A percentile compares a stretch with the other conserved stretches of the same genome.
phyloP scores from a whole-genome alignment of 2,888 invertebrate species.

The Schizaphis graminum region DNA sequence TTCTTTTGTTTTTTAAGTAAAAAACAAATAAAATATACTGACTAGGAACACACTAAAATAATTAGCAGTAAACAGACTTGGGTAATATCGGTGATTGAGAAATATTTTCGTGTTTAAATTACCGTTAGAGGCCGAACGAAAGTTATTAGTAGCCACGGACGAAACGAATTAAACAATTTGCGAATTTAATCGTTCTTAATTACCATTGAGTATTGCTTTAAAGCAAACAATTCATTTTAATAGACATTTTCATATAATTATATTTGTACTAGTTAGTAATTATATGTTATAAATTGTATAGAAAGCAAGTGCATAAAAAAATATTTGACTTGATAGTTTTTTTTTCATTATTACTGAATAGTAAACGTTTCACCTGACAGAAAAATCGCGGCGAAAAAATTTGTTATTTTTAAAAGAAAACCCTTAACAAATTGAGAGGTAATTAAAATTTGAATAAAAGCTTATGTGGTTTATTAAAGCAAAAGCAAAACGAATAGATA shows the following conservation, averaged over 20 bases:
- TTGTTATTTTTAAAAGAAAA: background rate
- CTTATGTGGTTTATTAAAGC: background rate
- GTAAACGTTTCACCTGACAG: background rate
- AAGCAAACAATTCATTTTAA: conserved; percentile 10
- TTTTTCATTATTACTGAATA: background rate
- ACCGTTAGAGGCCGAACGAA: conserved; percentile 1
- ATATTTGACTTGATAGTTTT: background rate
- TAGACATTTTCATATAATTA: background rate
- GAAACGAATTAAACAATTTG: conserved; percentile 30
- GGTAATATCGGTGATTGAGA: background rate
- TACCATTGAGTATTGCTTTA: background rate
- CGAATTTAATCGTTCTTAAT: conserved; percentile 9
- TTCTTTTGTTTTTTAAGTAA: background rate
- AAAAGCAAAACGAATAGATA: background rate
- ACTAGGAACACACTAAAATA: conserved; percentile 55
- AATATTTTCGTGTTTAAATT: conserved; percentile 4
- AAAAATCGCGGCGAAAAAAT: background rate
- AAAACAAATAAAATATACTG: conserved; percentile 50
- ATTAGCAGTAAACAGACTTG: conserved; percentile 7
- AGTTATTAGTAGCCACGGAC: conserved; percentile 12
- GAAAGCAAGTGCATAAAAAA: background rate
- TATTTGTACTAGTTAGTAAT: background rate
- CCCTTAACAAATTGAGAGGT: background rate
- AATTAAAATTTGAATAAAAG: background rate
- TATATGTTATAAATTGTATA: background rate